These are phyloP conservation scores for Drosophila percnosoma DNA, from an alignment of 2,888 invertebrate species.

Conservation along the genomic window DNA sequence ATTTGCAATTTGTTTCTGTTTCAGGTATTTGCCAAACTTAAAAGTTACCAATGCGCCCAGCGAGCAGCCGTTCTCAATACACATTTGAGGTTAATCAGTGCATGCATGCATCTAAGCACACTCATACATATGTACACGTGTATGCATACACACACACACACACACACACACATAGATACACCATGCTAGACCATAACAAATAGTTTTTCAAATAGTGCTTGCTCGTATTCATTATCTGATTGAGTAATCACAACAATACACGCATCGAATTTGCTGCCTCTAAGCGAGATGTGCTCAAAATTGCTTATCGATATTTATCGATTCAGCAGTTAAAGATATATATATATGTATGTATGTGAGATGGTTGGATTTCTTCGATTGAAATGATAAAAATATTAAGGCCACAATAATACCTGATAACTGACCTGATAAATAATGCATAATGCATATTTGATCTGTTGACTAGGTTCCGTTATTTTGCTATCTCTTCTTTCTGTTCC, in stretches of 20 bases:
- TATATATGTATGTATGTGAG: background rate
- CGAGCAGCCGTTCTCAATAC: background rate
- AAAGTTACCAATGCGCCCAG: background rate
- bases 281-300: background rate
- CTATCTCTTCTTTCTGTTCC: background rate
- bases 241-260: background rate
- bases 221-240: background rate
- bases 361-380: background rate
- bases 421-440: background rate
- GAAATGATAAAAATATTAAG: background rate
- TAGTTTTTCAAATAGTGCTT: background rate
- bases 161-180: background rate
- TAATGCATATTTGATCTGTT: background rate
- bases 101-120: background rate
- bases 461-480: fast-evolving
- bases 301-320: background rate
- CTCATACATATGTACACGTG: background rate
- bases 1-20: background rate
- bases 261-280: background rate
- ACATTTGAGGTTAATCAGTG: background rate
- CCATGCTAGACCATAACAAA: background rate
- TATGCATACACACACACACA: background rate
- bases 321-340: background rate
- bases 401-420: background rate
- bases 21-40: background rate